Percentiles rank a stretch among this genome's conserved stretches.
phyloP scores from a whole-genome alignment of 2,797 vertebrate genomes.

The Nasua narica region DNA sequence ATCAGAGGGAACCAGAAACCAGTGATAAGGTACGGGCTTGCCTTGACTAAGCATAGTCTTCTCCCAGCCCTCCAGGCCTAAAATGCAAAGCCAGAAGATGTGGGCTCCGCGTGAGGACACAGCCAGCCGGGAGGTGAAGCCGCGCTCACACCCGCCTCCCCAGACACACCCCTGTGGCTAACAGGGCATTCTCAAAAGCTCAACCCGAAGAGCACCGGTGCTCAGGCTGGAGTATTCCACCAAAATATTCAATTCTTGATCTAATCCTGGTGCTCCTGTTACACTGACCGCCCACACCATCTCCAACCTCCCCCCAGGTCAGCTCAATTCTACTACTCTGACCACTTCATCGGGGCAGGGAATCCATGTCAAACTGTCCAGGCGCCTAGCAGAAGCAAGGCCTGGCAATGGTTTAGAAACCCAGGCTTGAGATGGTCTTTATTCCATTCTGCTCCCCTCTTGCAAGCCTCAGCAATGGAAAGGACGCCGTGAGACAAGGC shows the following conservation, averaged over 20 bases:
- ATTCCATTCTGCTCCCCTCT: slow-evolving; percentile 65
- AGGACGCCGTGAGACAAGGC: slow-evolving; percentile 63
- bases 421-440: slow-evolving; percentile 49
- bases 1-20: neutral
- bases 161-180: neutral
- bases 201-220: neutral
- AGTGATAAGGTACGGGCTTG: neutral
- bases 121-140: neutral
- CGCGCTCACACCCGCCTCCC: neutral
- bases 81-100: neutral
- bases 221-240: neutral
- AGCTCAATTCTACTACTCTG: neutral
- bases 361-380: neutral
- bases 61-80: neutral
- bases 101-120: neutral
- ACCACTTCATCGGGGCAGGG: neutral
- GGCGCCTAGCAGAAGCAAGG: neutral
- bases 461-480: slow-evolving; percentile 44
- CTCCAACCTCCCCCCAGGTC: neutral
- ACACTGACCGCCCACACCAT: neutral
- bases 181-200: neutral
- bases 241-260: neutral
- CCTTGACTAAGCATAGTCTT: neutral
- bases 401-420: neutral
- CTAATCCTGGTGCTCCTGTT: neutral